A percentile compares a stretch with the other conserved stretches of the same genome.
Evolutionary conservation across 2,888 invertebrate species (phyloP).

Genomic region (Patella depressa): DNA sequence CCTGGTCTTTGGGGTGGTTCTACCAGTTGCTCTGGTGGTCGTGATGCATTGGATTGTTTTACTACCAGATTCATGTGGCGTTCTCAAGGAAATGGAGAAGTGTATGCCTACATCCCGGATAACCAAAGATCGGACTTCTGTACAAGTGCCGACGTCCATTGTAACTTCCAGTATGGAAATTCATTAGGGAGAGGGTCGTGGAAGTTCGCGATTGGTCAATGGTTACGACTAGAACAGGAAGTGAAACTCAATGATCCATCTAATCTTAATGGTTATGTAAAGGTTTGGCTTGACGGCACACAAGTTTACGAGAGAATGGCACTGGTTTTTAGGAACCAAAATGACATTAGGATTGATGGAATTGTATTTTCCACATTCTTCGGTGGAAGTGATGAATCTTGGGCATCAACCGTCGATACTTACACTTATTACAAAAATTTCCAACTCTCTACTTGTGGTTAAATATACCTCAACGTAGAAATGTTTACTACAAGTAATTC

Average conservation of each 20-base stretch:
- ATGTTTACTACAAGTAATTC: too few species aligned
- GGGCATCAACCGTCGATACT: slow-evolving; percentile 46
- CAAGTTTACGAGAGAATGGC: slow-evolving; percentile 34
- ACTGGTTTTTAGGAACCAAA: slow-evolving; percentile 39
- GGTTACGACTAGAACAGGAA: slow-evolving; percentile 48
- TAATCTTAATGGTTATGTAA: slow-evolving; percentile 41
- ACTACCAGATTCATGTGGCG: slow-evolving; percentile 55
- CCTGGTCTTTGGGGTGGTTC: slow-evolving; percentile 47
- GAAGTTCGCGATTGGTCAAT: slow-evolving; percentile 35
- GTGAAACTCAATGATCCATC: slow-evolving; percentile 48
- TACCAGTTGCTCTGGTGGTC: slow-evolving; percentile 46
- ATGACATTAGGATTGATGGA: slow-evolving; percentile 41
- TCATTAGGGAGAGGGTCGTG: slow-evolving; percentile 35
- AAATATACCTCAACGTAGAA: too few species aligned
- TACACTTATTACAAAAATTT: slow-evolving; percentile 55
- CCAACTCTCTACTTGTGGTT: not conserved
- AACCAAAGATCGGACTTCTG: slow-evolving; percentile 25
- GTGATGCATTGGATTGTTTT: slow-evolving; percentile 44
- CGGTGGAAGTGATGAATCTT: slow-evolving; percentile 44
- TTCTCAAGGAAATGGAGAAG: slow-evolving; percentile 44
- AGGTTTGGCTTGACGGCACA: slow-evolving; percentile 42
- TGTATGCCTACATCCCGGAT: slow-evolving; percentile 46
- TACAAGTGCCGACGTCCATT: slow-evolving; percentile 18
- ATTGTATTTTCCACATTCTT: slow-evolving; percentile 57
- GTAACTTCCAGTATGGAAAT: slow-evolving; percentile 25